These are phyloP conservation scores for Brachystomella parvula DNA, from an alignment of 1,140 invertebrate genomes.

Conservation along the genomic window DNA sequence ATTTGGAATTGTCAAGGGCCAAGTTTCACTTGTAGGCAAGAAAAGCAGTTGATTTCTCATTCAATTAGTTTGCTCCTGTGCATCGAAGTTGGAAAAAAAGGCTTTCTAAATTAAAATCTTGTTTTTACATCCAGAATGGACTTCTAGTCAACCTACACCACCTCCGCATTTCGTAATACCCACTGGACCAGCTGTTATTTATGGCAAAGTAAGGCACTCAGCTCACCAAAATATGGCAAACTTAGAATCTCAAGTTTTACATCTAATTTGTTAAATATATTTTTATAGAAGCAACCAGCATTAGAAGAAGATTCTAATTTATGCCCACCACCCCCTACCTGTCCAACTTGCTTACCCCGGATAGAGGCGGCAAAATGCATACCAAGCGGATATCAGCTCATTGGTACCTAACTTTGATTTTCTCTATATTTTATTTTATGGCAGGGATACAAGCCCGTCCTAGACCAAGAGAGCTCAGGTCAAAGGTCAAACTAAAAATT, in stretches of 20 bases:
- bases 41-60: background rate
- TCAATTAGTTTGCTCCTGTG: no score
- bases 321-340: conserved; percentile 54
- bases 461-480: background rate
- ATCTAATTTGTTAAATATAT: no score
- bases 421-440: no score
- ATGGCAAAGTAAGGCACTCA: conserved; percentile 44
- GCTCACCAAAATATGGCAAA: no score
- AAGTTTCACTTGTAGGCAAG: conserved; percentile 63
- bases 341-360: conserved; percentile 26
- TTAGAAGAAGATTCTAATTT: conserved; percentile 52
- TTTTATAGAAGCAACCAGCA: conserved; percentile 41
- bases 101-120: no score
- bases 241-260: conserved; percentile 4
- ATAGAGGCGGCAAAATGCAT: conserved; percentile 34
- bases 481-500: background rate
- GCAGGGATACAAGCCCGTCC: no score
- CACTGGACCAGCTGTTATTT: conserved; percentile 39
- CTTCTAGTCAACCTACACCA: background rate
- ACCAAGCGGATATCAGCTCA: conserved; percentile 28
- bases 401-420: conserved; percentile 21
- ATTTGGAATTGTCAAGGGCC: conserved; percentile 64
- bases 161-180: conserved; percentile 39
- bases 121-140: background rate
- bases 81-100: no score